A percentile compares a stretch with the other conserved stretches of the same genome.
These are phyloP conservation scores for Drosophila tropicalis DNA, from an alignment of 1,140 invertebrate species.

Conservation along the genomic window DNA sequence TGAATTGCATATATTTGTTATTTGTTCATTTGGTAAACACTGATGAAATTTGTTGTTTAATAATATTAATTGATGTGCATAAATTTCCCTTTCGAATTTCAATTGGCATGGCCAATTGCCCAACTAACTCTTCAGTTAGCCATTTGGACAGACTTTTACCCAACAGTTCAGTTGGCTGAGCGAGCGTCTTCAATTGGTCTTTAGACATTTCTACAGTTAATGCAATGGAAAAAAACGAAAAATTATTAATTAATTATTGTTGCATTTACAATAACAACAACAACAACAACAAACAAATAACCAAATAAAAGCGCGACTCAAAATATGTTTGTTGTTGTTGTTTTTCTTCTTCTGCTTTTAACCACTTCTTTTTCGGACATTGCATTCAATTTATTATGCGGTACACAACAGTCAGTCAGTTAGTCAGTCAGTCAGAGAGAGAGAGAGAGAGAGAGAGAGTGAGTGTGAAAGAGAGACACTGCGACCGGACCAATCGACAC, in stretches of 20 bases:
- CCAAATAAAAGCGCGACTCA: constrained; percentile 3
- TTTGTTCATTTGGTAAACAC: neutral
- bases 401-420: constrained; percentile 40
- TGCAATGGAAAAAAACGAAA: constrained; percentile 21
- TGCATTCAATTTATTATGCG: constrained; percentile 59
- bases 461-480: neutral
- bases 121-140: constrained; percentile 24
- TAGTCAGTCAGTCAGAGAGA: neutral
- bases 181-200: neutral
- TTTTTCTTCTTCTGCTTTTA: neutral
- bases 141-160: constrained; percentile 29
- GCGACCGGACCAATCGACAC: constrained; percentile 64
- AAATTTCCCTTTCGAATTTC: constrained; percentile 14
- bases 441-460: neutral
- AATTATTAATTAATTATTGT: constrained; percentile 74
- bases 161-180: constrained; percentile 10
- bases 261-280: constrained; percentile 39
- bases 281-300: constrained; percentile 5
- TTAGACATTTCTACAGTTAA: constrained; percentile 45
- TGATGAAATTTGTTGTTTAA: neutral
- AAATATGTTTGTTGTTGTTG: neutral
- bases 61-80: constrained; percentile 9
- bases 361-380: constrained; percentile 7
- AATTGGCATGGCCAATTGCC: constrained; percentile 9
- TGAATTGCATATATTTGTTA: too few relatives aligned